These are phyloP conservation scores for Cryptus viduatorius DNA, from an alignment of 2,888 invertebrate species.

Conservation along the genomic window DNA sequence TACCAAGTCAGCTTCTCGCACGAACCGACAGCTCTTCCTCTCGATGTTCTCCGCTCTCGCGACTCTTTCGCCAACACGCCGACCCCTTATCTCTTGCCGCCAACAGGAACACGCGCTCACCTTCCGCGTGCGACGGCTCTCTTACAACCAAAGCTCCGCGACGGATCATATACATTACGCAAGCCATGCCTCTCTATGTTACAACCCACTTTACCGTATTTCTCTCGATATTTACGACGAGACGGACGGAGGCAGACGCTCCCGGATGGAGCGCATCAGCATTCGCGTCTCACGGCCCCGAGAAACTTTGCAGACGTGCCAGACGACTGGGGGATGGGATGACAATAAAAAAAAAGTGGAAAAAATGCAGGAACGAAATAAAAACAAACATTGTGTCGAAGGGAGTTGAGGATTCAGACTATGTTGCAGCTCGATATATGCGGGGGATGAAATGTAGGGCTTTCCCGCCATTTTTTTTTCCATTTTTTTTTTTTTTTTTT, in stretches of 20 bases:
- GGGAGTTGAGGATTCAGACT: no score
- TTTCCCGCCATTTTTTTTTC: conserved; percentile 28
- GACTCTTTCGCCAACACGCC: conserved; percentile 33
- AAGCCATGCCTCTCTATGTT: conserved; percentile 6
- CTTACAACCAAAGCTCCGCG: background rate
- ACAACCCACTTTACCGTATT: conserved; percentile 22
- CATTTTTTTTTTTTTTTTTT: conserved; percentile 25
- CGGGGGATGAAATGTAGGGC: conserved; percentile 60
- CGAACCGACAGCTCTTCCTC: conserved; percentile 29
- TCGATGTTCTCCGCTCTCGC: conserved; percentile 39
- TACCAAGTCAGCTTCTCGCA: background rate
- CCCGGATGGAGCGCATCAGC: conserved; percentile 14
- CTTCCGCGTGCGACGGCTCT: conserved; percentile 32
- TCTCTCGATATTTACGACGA: conserved; percentile 6
- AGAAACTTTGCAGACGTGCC: conserved; percentile 40
- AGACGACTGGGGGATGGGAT: conserved; percentile 20
- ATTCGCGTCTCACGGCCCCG: conserved; percentile 18
- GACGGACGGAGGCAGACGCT: background rate
- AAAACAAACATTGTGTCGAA: background rate
- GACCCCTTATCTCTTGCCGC: conserved; percentile 43
- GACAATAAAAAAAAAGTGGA: conserved; percentile 8
- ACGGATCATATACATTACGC: background rate
- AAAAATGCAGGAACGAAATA: no score
- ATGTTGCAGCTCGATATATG: background rate
- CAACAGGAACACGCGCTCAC: conserved; percentile 23